These are phyloP conservation scores for Mamestra brassicae DNA, from an alignment of 2,888 invertebrate species.

Conservation along the genomic window DNA sequence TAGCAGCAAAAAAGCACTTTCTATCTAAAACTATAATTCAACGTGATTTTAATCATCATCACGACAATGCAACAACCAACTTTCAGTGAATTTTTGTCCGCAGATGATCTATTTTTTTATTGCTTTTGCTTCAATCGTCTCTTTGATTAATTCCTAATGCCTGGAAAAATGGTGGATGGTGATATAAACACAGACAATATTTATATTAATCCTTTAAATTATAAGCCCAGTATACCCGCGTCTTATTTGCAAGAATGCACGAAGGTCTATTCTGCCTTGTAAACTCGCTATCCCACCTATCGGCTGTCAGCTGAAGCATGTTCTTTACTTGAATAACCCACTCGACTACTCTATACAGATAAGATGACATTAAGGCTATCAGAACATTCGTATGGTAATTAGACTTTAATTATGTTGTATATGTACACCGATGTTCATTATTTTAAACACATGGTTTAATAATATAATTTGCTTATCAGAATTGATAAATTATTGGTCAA, in stretches of 20 bases:
- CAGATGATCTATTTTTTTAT: too few relatives aligned
- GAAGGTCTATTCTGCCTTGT: conserved; percentile 43
- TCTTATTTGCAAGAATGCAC: conserved; percentile 27
- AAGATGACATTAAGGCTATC: conserved; percentile 62
- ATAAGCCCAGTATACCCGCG: neutral
- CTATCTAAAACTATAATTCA: too few relatives aligned
- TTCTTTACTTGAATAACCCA: conserved; percentile 61
- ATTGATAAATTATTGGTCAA: conserved; percentile 35
- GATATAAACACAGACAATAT: neutral
- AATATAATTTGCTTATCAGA: conserved; percentile 52
- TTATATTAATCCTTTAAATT: neutral
- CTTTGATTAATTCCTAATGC: too few relatives aligned
- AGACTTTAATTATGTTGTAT: conserved; percentile 66
- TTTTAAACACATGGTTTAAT: conserved; percentile 49
- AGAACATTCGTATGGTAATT: conserved; percentile 67
- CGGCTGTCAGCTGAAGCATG: conserved; percentile 52
- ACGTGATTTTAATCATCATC: too few relatives aligned
- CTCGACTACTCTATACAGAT: conserved; percentile 59
- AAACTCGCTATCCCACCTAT: conserved; percentile 52
- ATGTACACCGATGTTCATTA: conserved; percentile 61
- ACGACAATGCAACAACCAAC: too few relatives aligned
- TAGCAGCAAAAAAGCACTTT: too few relatives aligned
- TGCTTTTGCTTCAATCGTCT: too few relatives aligned
- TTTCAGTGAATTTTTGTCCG: too few relatives aligned
- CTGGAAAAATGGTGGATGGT: too few relatives aligned